Percentiles rank a stretch among this genome's conserved stretches.
These are phyloP conservation scores for Cyaniris semiargus DNA, from an alignment of 2,888 invertebrate genomes.

Conservation along the genomic window DNA sequence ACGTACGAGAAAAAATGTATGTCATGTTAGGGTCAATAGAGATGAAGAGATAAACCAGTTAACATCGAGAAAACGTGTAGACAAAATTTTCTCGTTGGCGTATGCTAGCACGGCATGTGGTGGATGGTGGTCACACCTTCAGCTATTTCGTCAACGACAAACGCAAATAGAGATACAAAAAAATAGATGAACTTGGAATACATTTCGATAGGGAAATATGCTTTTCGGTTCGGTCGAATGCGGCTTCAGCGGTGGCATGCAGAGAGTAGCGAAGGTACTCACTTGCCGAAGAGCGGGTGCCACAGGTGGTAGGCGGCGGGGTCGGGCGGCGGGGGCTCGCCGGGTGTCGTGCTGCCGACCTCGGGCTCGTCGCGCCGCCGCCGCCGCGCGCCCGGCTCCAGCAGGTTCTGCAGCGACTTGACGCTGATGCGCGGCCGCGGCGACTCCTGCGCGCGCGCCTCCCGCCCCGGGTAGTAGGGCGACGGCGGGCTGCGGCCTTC, in stretches of 20 bases:
- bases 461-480: constrained; percentile 62
- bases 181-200: neutral
- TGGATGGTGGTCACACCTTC: no score
- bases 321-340: constrained; percentile 71
- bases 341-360: constrained; percentile 83
- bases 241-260: neutral
- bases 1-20: no score
- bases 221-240: neutral
- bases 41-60: no score
- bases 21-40: no score
- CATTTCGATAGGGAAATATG: neutral
- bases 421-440: constrained; percentile 82
- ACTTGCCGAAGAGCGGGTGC: constrained; percentile 94
- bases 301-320: constrained; percentile 86
- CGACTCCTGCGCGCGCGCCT: constrained; percentile 65
- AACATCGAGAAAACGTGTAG: no score
- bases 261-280: constrained; percentile 58
- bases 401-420: constrained; percentile 82
- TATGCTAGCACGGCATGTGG: no score
- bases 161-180: neutral
- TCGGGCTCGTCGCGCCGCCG: constrained; percentile 79
- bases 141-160: neutral
- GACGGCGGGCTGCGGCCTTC: constrained; percentile 61
- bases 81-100: no score
- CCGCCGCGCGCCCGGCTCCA: constrained; percentile 66